These are phyloP conservation scores for Rhadina sibilatrix DNA, from an alignment of 2,113 vertebrate genomes.

Conservation along the genomic window DNA sequence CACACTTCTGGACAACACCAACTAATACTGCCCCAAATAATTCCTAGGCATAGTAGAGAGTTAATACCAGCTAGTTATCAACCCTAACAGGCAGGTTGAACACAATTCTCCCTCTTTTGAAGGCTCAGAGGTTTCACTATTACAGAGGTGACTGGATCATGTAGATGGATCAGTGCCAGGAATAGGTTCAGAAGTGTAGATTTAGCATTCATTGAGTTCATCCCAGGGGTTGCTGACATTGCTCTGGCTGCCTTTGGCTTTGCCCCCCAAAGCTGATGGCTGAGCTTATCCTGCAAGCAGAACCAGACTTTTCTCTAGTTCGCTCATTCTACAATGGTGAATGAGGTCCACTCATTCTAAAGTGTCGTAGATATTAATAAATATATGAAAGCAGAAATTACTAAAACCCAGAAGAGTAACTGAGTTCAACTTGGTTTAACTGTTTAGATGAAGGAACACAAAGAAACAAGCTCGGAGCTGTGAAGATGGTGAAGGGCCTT, in stretches of 20 bases:
- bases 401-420: neutral
- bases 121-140: neutral
- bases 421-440: neutral
- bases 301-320: neutral
- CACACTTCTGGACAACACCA: neutral
- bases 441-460: neutral
- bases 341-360: neutral
- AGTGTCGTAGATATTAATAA: neutral
- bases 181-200: neutral
- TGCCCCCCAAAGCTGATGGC: neutral
- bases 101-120: neutral
- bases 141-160: neutral
- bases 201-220: neutral
- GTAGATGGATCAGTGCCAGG: neutral
- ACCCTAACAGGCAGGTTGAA: neutral
- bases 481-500: neutral
- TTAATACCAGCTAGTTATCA: neutral
- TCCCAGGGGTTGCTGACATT: neutral
- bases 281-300: neutral
- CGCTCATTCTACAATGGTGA: too few relatives aligned
- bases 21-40: neutral
- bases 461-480: neutral
- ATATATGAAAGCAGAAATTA: neutral
- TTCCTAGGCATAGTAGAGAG: neutral
- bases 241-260: neutral